Evolutionary conservation across 2,797 vertebrate species (phyloP).

Genomic region (Cyclopterus lumpus): DNA sequence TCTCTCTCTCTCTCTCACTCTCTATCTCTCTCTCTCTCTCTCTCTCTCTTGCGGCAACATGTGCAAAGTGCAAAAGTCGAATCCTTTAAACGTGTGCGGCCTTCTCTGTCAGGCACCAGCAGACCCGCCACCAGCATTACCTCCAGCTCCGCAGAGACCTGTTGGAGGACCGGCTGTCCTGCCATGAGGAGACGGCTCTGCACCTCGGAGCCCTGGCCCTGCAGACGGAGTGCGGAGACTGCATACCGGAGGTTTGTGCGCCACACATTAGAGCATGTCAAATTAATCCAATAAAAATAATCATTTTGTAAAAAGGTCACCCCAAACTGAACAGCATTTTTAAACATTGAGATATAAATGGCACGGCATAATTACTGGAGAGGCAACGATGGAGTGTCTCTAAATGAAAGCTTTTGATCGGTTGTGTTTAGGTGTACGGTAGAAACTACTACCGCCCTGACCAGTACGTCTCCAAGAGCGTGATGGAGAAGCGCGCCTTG

Average conservation of each 20-base stretch:
- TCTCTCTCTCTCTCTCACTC: not conserved
- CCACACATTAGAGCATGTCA: not conserved
- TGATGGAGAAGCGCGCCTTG: slow-evolving; percentile 88
- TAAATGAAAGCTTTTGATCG: not conserved
- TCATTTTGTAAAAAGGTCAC: not conserved
- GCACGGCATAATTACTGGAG: not conserved
- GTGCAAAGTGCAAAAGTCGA: not conserved
- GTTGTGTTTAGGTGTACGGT: slow-evolving; percentile 80
- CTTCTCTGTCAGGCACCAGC: slow-evolving; percentile 81
- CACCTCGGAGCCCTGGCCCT: slow-evolving; percentile 90
- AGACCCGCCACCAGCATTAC: slow-evolving; percentile 91
- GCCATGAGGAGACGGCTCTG: slow-evolving; percentile 87
- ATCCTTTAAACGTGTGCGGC: not conserved
- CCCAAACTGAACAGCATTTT: too few relatives aligned
- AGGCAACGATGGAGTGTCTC: not conserved
- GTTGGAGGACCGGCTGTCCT: slow-evolving; percentile 88
- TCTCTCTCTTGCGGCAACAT: too few relatives aligned
- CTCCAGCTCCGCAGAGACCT: slow-evolving; percentile 93
- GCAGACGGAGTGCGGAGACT: slow-evolving; percentile 90
- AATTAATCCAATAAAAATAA: not conserved
- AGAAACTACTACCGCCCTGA: slow-evolving; percentile 88
- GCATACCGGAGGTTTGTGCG: slow-evolving; percentile 87
- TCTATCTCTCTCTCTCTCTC: not conserved
- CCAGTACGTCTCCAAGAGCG: slow-evolving; percentile 88
- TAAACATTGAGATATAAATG: too few relatives aligned